Base-by-base conservation (phyloP, 2,113 vertebrate genomes). In the Todiramphus saurophagus region DNA sequence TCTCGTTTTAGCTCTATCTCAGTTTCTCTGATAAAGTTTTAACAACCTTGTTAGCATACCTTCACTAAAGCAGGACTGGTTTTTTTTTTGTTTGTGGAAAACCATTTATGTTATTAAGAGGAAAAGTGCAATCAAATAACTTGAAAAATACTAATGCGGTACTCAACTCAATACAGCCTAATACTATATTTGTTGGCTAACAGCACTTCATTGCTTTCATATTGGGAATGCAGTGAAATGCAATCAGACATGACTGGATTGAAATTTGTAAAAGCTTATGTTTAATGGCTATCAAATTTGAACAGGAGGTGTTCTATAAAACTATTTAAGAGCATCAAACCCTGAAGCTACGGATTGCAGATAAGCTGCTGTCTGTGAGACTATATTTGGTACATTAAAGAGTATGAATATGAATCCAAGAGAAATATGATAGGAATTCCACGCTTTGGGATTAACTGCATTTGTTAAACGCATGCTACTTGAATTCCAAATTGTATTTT, bases 201-300 rank as follows among this genome's bases (percentile, higher is more conserved):
- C 4, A 79, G 46, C 28, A 70, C 30, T 79, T 84, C 62, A 67
- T 66, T 93, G 15, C 31, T 68, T 12, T 78, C 50, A 19, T 63
- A 43, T 43, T 89, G 35, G 31, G 35, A 92, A 69, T n/a, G 35
- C 46, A 76, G n/a, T 88, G 80, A 92, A 94, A 94, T 94, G 39
- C 30, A 87, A 33, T 92, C 66, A 94, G 63, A 84, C 67, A 55
- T 66, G 43, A 89, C 56, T 60, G 55, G 53, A 51, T 78, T 77
- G 59, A 92, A 90, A 89, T 90, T 79, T 91, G 46, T 77, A 82
- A 89, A 91, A 75, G 27, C 2, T 25, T 96, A 1, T 89, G 33
- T 94, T 95, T 95, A 96, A 93, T 59, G 58, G 56, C 92, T 96
- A 94, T 95, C 80, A 89, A 92, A 93, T 96, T 73, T 92, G 69